Percentiles rank a stretch among this genome's conserved stretches.
These are phyloP conservation scores for Hermaeophaga mercurialis DNA, from an alignment of 2,888 invertebrate species.

Conservation along the genomic window DNA sequence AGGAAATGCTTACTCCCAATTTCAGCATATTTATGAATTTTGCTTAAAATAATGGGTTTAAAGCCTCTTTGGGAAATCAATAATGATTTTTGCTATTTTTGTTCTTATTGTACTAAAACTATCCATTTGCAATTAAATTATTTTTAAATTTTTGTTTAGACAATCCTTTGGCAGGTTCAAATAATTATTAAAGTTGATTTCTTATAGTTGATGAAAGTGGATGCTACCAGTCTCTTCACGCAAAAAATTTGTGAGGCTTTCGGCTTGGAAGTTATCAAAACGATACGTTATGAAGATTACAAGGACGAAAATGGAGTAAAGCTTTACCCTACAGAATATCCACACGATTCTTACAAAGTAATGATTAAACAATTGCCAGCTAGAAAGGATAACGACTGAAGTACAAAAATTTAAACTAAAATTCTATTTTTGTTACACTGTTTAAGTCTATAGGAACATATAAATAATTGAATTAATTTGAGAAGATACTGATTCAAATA, in stretches of 20 bases:
- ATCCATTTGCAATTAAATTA: too few species aligned
- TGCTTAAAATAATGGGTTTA: too few species aligned
- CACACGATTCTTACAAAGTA: conserved; percentile 75
- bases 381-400: conserved; percentile 29
- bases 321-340: conserved; percentile 67
- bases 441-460: not conserved
- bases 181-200: too few species aligned
- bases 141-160: too few species aligned
- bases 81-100: too few species aligned
- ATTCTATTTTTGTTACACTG: conserved; percentile 1
- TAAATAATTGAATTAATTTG: too few species aligned
- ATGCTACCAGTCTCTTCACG: conserved; percentile 80
- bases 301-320: conserved; percentile 65
- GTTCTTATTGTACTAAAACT: too few species aligned
- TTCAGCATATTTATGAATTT: too few species aligned
- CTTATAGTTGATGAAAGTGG: conserved; percentile 73
- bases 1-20: too few species aligned
- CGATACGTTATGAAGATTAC: conserved; percentile 74
- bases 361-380: conserved; percentile 57
- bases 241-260: conserved; percentile 74
- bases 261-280: conserved; percentile 68
- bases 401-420: conserved; percentile 9
- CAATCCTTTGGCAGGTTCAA: too few species aligned
- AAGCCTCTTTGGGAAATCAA: too few species aligned
- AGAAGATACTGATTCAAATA: too few species aligned